Evolutionary conservation across 1,140 invertebrate species (phyloP).

Genomic region (Sarcophaga peregrina): DNA sequence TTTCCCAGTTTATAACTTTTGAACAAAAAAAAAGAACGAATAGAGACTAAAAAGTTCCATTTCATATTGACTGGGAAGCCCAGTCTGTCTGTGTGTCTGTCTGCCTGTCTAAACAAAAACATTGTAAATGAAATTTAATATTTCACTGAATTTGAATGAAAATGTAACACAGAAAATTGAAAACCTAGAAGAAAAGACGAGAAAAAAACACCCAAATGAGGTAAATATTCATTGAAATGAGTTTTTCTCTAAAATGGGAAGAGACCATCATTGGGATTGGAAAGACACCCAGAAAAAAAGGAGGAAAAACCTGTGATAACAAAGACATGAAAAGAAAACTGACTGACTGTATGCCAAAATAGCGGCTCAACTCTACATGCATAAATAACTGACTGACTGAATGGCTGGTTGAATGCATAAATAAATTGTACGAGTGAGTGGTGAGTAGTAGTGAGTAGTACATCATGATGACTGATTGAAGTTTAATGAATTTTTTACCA

Average conservation of each 20-base stretch:
- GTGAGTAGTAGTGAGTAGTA: background rate
- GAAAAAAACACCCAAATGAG: background rate
- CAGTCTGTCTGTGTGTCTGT: no score
- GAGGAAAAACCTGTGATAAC: background rate
- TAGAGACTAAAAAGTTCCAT: no score
- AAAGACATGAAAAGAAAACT: constrained; percentile 17
- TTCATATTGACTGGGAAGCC: no score
- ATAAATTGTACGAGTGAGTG: background rate
- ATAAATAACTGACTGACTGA: constrained; percentile 1
- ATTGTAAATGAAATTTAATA: constrained; percentile 7
- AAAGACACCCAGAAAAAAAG: constrained; percentile 15
- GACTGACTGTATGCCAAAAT: background rate
- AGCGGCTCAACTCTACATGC: background rate
- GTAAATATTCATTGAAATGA: background rate
- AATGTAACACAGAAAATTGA: background rate
- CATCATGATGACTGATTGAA: constrained; percentile 25
- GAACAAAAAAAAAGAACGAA: no score
- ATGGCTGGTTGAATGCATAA: background rate
- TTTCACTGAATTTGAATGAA: background rate
- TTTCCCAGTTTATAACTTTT: no score
- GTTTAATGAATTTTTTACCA: constrained; percentile 39
- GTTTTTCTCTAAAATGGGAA: no score
- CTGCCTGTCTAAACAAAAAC: background rate
- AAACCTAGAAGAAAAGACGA: background rate
- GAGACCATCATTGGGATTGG: no score